phyloP scores from a whole-genome alignment of 2,797 vertebrate species.

The Crypturellus tataupa region DNA sequence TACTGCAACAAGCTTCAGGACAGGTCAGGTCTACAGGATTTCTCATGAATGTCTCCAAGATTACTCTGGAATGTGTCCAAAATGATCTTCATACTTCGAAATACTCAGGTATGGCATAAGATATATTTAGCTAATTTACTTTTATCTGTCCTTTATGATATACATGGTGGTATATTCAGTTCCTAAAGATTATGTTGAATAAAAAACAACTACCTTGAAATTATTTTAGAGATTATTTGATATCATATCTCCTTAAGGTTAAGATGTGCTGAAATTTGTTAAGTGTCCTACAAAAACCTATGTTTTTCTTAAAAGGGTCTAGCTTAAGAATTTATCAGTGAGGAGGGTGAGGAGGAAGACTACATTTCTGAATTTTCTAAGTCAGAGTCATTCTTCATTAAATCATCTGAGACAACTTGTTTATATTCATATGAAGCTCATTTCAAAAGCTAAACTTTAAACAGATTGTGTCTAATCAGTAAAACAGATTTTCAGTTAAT shows the following conservation, averaged over 20 bases:
- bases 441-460: background rate
- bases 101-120: background rate
- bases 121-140: background rate
- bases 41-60: background rate
- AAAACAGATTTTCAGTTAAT: background rate
- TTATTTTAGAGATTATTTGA: background rate
- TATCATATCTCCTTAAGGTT: background rate
- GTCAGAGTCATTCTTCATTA: background rate
- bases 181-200: background rate
- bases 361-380: background rate
- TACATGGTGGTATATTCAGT: background rate
- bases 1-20: background rate
- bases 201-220: background rate
- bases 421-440: background rate
- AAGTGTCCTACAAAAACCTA: background rate
- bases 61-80: background rate
- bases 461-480: background rate
- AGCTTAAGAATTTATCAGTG: background rate
- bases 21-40: background rate
- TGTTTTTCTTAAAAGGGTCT: background rate
- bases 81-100: background rate
- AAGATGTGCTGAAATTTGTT: background rate
- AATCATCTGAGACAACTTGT: background rate
- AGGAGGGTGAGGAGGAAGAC: background rate
- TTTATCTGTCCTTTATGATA: background rate